Base-by-base conservation (phyloP, 1,140 invertebrate species). In the Littorina saxatilis region DNA sequence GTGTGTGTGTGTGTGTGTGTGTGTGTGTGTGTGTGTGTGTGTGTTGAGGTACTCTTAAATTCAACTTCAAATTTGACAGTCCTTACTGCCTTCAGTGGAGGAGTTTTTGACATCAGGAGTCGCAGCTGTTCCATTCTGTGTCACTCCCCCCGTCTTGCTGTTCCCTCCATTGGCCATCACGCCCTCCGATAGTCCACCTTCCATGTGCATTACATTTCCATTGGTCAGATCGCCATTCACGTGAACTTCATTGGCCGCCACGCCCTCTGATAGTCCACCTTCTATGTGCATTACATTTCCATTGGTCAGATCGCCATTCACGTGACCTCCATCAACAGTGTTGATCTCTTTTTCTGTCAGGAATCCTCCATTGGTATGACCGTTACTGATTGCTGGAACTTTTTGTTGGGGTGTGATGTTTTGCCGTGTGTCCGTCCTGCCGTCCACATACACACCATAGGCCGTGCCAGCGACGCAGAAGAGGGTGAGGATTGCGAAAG, bases 391-490 rank as follows among this genome's bases (percentile, higher is more conserved):
- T 17, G 7, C 0, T 47, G 20, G 29, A 50, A 4, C 23, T 1
- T n/a, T 15, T 23, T n/a, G 23, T 13, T 73, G 9, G 3, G 40
- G 7, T n/a, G 11, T 43, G 39, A 13, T 20, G 23, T 72, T 0
- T 15, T 4, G 39, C 50, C 29, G 20, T 50, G n/a, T 32, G 3
- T 47, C 70, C 2, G 7, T 73, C 0, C 70, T 27, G 23, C 1
- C 7, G 70, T 73, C 70, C 23, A 50, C n/a, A 39, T 50, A 1
- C 40, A 73, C 2, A 9, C 70, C 70, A n/a, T 73, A 73, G 15
- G 29, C 9, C 2, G 70, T 73, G 70, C 70, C 70, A n/a, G 70
- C 43, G 17, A n/a, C 39, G n/a, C 70, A 73, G 13, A 73, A 43
- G 0, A 73, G 27, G 27, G 40, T 43, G 23, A 73, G 70, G 11